These are phyloP conservation scores for Lepidostoma basale DNA, from an alignment of 1,140 invertebrate species.

Conservation along the genomic window DNA sequence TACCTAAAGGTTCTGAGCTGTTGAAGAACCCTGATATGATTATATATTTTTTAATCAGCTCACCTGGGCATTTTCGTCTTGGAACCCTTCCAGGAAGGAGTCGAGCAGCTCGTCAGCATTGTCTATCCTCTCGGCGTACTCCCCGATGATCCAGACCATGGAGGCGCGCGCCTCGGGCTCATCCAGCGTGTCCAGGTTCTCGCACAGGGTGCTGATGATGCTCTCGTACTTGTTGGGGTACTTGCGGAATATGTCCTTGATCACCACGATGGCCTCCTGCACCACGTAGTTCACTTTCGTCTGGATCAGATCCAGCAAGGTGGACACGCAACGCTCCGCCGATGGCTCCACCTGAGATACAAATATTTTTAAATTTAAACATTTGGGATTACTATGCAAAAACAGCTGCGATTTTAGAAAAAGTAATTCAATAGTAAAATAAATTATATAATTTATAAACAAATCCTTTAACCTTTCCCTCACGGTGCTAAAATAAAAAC, in stretches of 20 bases:
- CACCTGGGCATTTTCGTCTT: slow-evolving; percentile 97
- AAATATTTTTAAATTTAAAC: no score
- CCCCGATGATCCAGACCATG: slow-evolving; percentile 99
- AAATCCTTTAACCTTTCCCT: no score
- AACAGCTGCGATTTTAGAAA: no score
- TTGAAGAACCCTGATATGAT: no score
- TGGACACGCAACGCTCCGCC: slow-evolving; percentile 97
- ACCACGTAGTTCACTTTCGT: slow-evolving; percentile 99
- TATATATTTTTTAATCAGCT: no score
- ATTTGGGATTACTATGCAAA: no score
- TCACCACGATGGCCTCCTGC: slow-evolving; percentile 99
- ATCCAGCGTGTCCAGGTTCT: slow-evolving; percentile 98
- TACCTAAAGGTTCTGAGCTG: no score
- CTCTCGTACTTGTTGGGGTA: slow-evolving; percentile 99
- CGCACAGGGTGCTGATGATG: slow-evolving; percentile 98
- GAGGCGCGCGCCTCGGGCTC: slow-evolving; percentile 98
- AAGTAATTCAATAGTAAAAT: no score
- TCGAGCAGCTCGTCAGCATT: slow-evolving; percentile 99
- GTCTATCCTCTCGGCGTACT: slow-evolving; percentile 99
- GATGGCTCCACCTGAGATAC: slow-evolving; percentile 89
- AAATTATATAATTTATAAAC: no score
- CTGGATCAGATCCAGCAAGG: slow-evolving; percentile 98
- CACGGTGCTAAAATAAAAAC: no score
- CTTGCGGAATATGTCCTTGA: slow-evolving; percentile 99
- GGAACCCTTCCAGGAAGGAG: slow-evolving; percentile 99